A percentile compares a stretch with the other conserved stretches of the same genome.
These are phyloP conservation scores for Xestia rhomboidea DNA, from an alignment of 2,888 invertebrate species.

Conservation along the genomic window DNA sequence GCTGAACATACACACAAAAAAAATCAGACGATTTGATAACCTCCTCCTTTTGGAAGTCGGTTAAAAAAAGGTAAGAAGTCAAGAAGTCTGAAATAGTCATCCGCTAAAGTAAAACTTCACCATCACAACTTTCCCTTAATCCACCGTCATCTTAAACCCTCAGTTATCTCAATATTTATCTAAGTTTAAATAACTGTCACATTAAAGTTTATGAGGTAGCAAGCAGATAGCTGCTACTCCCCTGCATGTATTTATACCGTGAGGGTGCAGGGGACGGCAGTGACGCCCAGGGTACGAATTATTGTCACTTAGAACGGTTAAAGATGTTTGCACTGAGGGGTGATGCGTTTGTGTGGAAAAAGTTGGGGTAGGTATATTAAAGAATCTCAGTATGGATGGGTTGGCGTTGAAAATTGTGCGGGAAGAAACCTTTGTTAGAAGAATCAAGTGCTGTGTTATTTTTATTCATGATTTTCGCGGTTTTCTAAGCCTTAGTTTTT, in stretches of 20 bases:
- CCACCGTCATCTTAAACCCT: slow-evolving; percentile 23
- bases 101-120: neutral
- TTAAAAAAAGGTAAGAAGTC: no score
- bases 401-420: no score
- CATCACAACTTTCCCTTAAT: slow-evolving; percentile 9
- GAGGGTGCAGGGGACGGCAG: slow-evolving; percentile 67
- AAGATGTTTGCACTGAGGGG: slow-evolving; percentile 56
- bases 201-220: slow-evolving; percentile 83
- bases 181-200: slow-evolving; percentile 76
- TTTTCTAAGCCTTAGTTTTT: no score
- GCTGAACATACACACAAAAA: no score
- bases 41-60: no score
- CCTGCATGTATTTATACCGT: slow-evolving; percentile 72
- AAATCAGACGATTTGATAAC: no score
- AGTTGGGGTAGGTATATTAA: neutral
- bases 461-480: no score
- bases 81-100: neutral
- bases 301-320: slow-evolving; percentile 69
- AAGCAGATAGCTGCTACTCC: slow-evolving; percentile 77
- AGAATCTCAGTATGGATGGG: neutral
- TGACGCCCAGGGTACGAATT: slow-evolving; percentile 74
- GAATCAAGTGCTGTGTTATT: no score
- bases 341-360: slow-evolving; percentile 7
- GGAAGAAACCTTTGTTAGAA: no score
- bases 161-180: slow-evolving; percentile 70